phyloP scores from a whole-genome alignment of 2,888 invertebrate genomes.

The Drosophila lutescens region DNA sequence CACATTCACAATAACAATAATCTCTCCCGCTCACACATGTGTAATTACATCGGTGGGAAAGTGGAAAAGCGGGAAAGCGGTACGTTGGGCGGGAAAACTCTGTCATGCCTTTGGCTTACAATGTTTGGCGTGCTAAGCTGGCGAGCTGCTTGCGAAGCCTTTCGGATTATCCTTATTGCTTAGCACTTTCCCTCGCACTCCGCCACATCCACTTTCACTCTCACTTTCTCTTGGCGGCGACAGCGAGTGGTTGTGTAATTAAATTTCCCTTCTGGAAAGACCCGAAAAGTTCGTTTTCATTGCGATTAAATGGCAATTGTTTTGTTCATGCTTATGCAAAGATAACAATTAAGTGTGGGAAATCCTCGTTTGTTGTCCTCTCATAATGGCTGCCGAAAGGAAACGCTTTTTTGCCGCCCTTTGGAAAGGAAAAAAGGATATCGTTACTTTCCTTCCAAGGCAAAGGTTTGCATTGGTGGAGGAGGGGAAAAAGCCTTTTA shows the following conservation, averaged over 20 bases:
- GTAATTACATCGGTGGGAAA: conserved; percentile 23
- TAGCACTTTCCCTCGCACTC: conserved; percentile 28
- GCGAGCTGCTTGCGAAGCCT: conserved; percentile 36
- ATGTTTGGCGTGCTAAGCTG: conserved; percentile 42
- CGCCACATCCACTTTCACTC: background rate
- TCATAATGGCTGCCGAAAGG: conserved; percentile 16
- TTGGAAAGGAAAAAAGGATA: background rate
- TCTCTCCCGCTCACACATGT: conserved; percentile 41
- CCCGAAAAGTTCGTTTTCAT: conserved; percentile 41
- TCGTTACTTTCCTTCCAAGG: background rate
- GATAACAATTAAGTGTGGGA: conserved; percentile 41
- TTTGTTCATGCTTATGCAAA: conserved; percentile 39
- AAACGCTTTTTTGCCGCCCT: background rate
- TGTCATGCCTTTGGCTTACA: conserved; percentile 38
- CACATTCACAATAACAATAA: conserved; percentile 64
- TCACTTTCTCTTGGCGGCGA: conserved; percentile 1
- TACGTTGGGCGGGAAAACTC: background rate
- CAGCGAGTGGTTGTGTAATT: conserved; percentile 40
- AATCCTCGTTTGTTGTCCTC: conserved; percentile 36
- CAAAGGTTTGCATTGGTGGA: background rate
- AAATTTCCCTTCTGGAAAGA: conserved; percentile 40
- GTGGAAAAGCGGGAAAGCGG: background rate
- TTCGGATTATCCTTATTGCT: conserved; percentile 43
- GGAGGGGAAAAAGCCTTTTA: too few species aligned
- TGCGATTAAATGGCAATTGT: conserved; percentile 62